phyloP scores from a whole-genome alignment of 2,113 vertebrate genomes.

The Rana temporaria region DNA sequence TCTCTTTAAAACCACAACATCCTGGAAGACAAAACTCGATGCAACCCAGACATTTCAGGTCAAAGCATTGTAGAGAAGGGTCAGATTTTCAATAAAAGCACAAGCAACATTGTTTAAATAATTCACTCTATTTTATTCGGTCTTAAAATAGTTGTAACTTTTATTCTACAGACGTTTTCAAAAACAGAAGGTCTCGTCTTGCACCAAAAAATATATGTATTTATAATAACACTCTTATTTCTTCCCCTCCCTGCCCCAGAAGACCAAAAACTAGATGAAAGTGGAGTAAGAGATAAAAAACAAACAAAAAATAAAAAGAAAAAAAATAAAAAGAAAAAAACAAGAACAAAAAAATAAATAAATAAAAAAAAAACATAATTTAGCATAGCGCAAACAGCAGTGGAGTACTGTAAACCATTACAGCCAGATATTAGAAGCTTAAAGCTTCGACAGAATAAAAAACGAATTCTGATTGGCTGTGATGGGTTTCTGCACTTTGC shows the following conservation, averaged over 20 bases:
- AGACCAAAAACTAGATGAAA: conserved; percentile 72
- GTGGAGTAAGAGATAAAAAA: background rate
- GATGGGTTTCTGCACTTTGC: too few relatives aligned
- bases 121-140: conserved; percentile 91
- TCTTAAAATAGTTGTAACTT: conserved; percentile 97
- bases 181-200: conserved; percentile 87
- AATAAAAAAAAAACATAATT: too few relatives aligned
- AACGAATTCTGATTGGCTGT: too few relatives aligned
- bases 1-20: background rate
- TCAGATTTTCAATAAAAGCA: conserved; percentile 49
- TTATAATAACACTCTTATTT: conserved; percentile 81
- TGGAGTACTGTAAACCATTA: too few relatives aligned
- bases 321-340: conserved; percentile 57
- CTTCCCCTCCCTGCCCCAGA: conserved; percentile 72
- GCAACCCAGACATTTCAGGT: background rate
- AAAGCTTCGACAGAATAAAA: too few relatives aligned
- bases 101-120: conserved; percentile 85
- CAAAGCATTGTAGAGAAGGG: background rate
- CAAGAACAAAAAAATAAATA: conserved; percentile 62
- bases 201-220: conserved; percentile 77
- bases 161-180: conserved; percentile 95
- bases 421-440: too few relatives aligned
- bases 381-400: too few relatives aligned
- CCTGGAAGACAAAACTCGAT: background rate
- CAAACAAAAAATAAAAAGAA: too few relatives aligned